phyloP scores from a whole-genome alignment of 2,797 vertebrate genomes.

The Sternotherus odoratus region DNA sequence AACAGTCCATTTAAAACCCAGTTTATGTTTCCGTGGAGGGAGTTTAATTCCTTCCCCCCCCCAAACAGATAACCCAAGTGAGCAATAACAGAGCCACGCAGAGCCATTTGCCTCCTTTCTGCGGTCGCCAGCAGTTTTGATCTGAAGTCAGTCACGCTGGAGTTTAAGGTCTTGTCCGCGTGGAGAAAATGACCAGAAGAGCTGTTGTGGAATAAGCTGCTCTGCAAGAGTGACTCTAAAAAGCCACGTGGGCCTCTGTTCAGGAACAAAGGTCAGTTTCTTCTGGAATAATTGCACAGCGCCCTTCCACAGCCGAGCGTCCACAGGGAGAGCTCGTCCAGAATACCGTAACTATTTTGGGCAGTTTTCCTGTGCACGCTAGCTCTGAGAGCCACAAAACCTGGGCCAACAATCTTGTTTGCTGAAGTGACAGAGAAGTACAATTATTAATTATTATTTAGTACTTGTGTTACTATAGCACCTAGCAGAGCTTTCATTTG shows the following conservation, averaged over 20 bases:
- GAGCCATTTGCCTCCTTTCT: background rate
- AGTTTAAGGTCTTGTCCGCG: rapidly evolving
- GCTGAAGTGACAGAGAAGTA: background rate
- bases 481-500: background rate
- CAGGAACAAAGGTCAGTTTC: background rate
- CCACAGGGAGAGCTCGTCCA: background rate
- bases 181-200: background rate
- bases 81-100: rapidly evolving
- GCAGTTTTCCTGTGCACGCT: rapidly evolving
- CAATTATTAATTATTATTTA: background rate
- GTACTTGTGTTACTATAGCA: background rate
- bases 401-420: background rate
- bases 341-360: background rate
- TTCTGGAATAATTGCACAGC: background rate
- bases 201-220: background rate
- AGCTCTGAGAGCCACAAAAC: background rate
- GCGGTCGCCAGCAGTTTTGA: background rate
- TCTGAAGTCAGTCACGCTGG: background rate
- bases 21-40: background rate
- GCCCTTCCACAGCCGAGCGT: background rate
- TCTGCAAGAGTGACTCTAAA: background rate
- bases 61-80: rapidly evolving
- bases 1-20: background rate
- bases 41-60: background rate
- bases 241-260: background rate